Evolutionary conservation across 2,797 vertebrate genomes (phyloP), one percentile per base, ranked within the genome.

Genomic region (Orientallactaga sibirica): DNA sequence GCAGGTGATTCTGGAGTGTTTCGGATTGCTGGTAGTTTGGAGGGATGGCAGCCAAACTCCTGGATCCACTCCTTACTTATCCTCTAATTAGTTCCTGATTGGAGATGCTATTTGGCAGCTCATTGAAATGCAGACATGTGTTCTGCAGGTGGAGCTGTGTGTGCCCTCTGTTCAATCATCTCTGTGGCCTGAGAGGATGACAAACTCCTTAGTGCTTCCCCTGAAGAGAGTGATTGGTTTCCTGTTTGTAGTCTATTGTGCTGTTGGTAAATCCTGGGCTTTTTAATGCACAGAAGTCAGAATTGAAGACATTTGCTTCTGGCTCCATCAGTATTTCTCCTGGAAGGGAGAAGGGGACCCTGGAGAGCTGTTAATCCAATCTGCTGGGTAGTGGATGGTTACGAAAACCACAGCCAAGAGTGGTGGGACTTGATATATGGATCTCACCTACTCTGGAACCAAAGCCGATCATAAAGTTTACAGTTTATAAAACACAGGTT

Each of bases 291-390:
- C 7, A 3, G 64, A 96, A 96, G 25, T 96, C 91, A 96, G 3
- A 25, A 94, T 25, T 76, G 84, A 67, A 93, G 83, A 95, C 94
- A 96, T 96, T 96, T 94, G 88, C 85, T 92, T 88, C 52, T 86
- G 68, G 93, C 87, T 97, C 93, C 94, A 52, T 83, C 67, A 83
- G 90, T 55, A 90, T 96, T 97, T 97, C 74, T 96, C 52, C 93
- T 91, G 95, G 94, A 97, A 96, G 87, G 82, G 41, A 86, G 14
- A 92, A 91, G 41, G 48, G 3, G n/a, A 75, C 91, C 67, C 85
- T 1, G 5, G 82, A 86, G 91, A 94, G 83, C 24, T 22, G 80
- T 95, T 88, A 96, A 97, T 95, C 88, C 71, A 80, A 43, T 62
- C 84, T 85, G 20, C 67, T 84, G 90, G n/a, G 11, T 91, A 67